Conservation (phyloP, 1,140 invertebrate species). For the Agrilus planipennis region DNA sequence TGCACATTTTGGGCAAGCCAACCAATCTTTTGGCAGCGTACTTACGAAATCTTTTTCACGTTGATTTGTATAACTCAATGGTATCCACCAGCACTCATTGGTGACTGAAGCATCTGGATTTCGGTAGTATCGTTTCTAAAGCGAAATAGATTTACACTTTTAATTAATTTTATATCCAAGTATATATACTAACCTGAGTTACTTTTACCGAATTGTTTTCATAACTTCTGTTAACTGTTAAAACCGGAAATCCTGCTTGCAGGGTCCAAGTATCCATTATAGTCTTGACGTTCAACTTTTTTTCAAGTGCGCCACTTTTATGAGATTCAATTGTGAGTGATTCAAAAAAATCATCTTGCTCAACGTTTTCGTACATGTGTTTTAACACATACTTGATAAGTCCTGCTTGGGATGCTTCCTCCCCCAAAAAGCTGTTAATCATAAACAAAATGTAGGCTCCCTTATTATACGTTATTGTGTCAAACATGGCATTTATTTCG, state of each 20-base stretch:
- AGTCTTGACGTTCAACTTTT: conserved; percentile 46
- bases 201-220: conserved; percentile 37
- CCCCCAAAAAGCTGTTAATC: conserved; percentile 77
- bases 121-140: too few species aligned
- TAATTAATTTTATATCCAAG: too few species aligned
- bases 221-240: conserved; percentile 54
- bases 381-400: conserved; percentile 53
- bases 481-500: conserved; percentile 80
- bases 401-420: conserved; percentile 56
- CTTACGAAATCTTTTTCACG: conserved; percentile 31
- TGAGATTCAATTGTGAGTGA: conserved; percentile 51
- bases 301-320: conserved; percentile 36
- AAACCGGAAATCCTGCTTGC: conserved; percentile 68
- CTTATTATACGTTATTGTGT: conserved; percentile 80
- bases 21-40: conserved; percentile 46
- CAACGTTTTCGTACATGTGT: conserved; percentile 54
- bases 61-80: conserved; percentile 36
- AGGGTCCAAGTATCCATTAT: conserved; percentile 77
- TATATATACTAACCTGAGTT: too few species aligned
- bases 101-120: too few species aligned
- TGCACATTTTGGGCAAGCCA: conserved; percentile 25
- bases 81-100: conserved; percentile 49
- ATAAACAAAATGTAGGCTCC: conserved; percentile 71
- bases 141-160: too few species aligned
- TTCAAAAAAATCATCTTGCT: conserved; percentile 73